These are phyloP conservation scores for Aproaerema taeniolella DNA, from an alignment of 2,888 invertebrate species.

Conservation along the genomic window DNA sequence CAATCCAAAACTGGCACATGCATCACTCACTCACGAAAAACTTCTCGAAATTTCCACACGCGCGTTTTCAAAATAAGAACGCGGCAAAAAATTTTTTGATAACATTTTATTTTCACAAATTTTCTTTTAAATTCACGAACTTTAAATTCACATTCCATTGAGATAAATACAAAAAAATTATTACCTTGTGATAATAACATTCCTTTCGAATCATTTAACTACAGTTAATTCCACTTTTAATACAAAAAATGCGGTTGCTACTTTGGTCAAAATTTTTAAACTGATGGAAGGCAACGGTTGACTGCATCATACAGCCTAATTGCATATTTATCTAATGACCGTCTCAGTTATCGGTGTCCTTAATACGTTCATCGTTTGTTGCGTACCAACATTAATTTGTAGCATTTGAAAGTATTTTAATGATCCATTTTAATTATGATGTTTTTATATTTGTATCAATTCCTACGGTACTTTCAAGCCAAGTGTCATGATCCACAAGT, in stretches of 20 bases:
- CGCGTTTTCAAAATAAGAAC: neutral
- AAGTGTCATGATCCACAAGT: too few relatives aligned
- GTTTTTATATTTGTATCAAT: too few relatives aligned
- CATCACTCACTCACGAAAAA: neutral
- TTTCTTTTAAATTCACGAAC: too few relatives aligned
- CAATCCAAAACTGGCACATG: constrained; percentile 5
- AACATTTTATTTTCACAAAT: neutral
- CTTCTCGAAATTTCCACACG: neutral
- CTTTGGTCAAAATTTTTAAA: too few relatives aligned
- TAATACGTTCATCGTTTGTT: constrained; percentile 38
- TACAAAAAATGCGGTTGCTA: too few relatives aligned
- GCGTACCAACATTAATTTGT: constrained; percentile 30
- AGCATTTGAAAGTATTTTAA: constrained; percentile 41
- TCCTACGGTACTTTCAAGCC: too few relatives aligned
- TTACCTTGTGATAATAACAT: too few relatives aligned
- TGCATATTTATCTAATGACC: constrained; percentile 62
- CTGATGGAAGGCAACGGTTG: constrained; percentile 18
- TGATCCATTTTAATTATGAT: constrained; percentile 19
- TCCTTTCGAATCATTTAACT: constrained; percentile 5
- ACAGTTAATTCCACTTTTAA: too few relatives aligned
- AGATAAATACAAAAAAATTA: too few relatives aligned
- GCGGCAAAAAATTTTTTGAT: neutral
- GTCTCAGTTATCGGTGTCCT: constrained; percentile 49
- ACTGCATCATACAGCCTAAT: constrained; percentile 49
- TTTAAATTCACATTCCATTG: too few relatives aligned